Conservation (phyloP, 1,140 invertebrate species). For the Prorops nasuta region DNA sequence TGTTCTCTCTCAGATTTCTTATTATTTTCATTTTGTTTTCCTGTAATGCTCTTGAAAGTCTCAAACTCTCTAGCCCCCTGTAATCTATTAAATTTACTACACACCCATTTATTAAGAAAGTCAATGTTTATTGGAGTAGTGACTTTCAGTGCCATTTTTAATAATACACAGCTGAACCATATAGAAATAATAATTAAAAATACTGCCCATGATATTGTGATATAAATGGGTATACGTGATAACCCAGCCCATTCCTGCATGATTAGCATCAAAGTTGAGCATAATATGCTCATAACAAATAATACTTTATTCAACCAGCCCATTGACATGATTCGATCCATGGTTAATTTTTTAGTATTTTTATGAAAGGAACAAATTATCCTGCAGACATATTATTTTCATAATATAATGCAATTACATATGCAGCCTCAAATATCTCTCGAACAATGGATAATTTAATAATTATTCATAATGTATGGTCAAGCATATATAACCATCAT, state of each 20-base stretch:
- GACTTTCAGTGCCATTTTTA: conserved; percentile 40
- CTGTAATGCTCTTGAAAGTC: not conserved
- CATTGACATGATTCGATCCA: conserved; percentile 39
- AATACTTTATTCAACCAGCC: conserved; percentile 43
- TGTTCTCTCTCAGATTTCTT: not conserved
- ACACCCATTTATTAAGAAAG: conserved; percentile 30
- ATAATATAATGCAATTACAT: no score
- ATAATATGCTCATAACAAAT: conserved; percentile 30
- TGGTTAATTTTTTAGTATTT: conserved; percentile 8
- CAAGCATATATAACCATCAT: no score
- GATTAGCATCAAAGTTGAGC: conserved; percentile 32
- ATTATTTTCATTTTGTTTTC: not conserved
- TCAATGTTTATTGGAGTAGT: conserved; percentile 30
- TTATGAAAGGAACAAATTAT: no score
- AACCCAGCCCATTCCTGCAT: conserved; percentile 35
- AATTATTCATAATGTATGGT: no score
- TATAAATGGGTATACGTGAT: conserved; percentile 35
- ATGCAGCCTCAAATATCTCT: no score
- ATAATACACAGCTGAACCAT: conserved; percentile 40
- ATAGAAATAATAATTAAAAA: conserved; percentile 37
- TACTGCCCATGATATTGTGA: conserved; percentile 42
- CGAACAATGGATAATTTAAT: no score
- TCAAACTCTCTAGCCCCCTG: conserved; percentile 5
- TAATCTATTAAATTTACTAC: conserved; percentile 16
- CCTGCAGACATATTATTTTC: no score